phyloP scores from a whole-genome alignment of 2,888 invertebrate species.

The Yponomeuta sedellus region DNA sequence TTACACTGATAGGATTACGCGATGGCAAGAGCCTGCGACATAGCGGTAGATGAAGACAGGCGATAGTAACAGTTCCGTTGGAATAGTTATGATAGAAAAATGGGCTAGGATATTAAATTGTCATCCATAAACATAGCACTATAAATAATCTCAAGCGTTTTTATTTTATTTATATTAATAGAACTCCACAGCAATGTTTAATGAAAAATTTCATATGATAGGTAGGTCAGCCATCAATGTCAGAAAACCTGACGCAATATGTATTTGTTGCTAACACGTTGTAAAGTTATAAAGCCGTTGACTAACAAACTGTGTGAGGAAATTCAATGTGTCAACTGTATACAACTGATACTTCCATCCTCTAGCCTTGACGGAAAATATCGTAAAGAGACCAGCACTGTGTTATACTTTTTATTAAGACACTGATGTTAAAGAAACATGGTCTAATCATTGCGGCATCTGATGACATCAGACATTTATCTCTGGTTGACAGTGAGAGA shows the following conservation, averaged over 20 bases:
- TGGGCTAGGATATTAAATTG: too few relatives aligned
- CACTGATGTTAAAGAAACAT: neutral
- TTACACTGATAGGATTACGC: too few relatives aligned
- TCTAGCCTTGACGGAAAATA: neutral
- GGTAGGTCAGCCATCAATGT: slow-evolving; percentile 2
- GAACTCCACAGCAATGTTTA: neutral
- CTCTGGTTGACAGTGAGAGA: neutral
- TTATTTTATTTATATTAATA: neutral
- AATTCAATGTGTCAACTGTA: neutral
- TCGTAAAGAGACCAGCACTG: neutral
- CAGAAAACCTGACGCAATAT: neutral
- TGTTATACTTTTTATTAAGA: too few relatives aligned
- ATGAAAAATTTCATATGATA: neutral
- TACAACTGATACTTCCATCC: neutral
- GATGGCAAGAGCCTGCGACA: too few relatives aligned
- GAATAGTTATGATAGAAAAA: too few relatives aligned
- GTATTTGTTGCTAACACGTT: neutral
- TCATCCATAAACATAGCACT: neutral
- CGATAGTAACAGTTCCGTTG: too few relatives aligned
- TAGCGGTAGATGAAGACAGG: too few relatives aligned
- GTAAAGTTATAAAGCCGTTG: neutral
- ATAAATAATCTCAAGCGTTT: neutral
- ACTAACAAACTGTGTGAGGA: slow-evolving; percentile 1
- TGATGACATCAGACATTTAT: neutral
- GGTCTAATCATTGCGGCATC: neutral